A percentile compares a stretch with the other conserved stretches of the same genome.
phyloP scores from a whole-genome alignment of 2,797 vertebrate species.

The Lerista edwardsae region DNA sequence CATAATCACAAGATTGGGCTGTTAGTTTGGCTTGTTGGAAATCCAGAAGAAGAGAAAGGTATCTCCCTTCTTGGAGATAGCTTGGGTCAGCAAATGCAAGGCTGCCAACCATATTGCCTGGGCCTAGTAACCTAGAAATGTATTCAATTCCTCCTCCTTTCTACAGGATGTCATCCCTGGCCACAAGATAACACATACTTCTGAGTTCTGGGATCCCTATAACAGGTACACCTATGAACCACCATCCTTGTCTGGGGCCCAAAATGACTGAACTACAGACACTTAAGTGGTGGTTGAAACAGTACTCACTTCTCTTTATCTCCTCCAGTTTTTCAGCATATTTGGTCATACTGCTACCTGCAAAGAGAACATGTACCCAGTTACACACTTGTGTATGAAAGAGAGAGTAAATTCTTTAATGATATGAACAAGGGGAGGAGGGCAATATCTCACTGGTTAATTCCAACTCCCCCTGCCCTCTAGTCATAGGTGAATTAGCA shows the following conservation, averaged over 20 bases:
- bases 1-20: too few relatives aligned
- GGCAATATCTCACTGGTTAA: neutral
- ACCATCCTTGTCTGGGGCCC: neutral
- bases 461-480: neutral
- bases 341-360: constrained; percentile 90
- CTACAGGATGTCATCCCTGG: too few relatives aligned
- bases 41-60: neutral
- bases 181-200: neutral
- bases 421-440: neutral
- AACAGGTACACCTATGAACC: too few relatives aligned
- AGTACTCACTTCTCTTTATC: constrained; percentile 90
- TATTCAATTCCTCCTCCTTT: neutral
- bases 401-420: neutral
- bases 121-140: neutral
- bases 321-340: constrained; percentile 91
- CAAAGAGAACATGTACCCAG: neutral
- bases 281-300: too few relatives aligned
- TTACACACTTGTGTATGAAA: neutral
- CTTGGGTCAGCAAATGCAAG: neutral
- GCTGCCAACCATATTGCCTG: neutral
- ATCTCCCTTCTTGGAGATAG: too few relatives aligned
- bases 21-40: neutral
- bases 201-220: neutral
- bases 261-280: neutral
- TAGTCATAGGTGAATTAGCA: neutral